Percentiles rank a stretch among this genome's conserved stretches.
These are phyloP conservation scores for Betta splendens DNA, from an alignment of 2,797 vertebrate species.

Conservation along the genomic window DNA sequence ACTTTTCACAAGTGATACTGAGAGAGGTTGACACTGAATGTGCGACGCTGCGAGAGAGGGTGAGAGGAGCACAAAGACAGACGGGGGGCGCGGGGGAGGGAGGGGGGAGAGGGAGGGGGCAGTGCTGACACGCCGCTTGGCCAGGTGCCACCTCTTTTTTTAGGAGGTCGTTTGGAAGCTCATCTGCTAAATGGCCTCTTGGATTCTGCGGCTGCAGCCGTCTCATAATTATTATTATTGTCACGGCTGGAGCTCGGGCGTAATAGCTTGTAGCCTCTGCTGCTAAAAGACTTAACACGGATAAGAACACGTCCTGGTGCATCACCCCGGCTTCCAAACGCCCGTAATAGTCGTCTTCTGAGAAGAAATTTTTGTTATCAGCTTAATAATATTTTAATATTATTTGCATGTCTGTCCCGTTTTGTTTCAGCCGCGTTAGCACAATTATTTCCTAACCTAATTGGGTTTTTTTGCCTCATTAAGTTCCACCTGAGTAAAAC, in stretches of 20 bases:
- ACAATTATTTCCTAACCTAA: too few species aligned
- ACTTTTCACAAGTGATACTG: conserved; percentile 42
- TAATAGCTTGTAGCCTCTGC: conserved; percentile 68
- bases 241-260: conserved; percentile 58
- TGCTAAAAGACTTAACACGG: conserved; percentile 67
- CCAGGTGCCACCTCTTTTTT: conserved; percentile 54
- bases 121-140: conserved; percentile 58
- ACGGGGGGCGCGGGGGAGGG: conserved; percentile 1
- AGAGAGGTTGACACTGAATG: conserved; percentile 39
- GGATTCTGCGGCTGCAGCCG: conserved; percentile 54
- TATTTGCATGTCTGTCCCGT: not conserved
- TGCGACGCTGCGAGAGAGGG: conserved; percentile 29
- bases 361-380: not conserved
- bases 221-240: conserved; percentile 75
- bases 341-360: not conserved
- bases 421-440: not conserved
- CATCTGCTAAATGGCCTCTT: conserved; percentile 72
- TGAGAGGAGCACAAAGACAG: conserved; percentile 31
- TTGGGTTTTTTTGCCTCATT: too few species aligned
- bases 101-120: conserved; percentile 10
- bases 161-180: conserved; percentile 62
- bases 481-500: too few species aligned
- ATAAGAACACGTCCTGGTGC: conserved; percentile 56
- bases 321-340: conserved; percentile 25
- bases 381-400: not conserved